Conservation (phyloP, 2,888 invertebrate species). For the Apodemia hepburni region DNA sequence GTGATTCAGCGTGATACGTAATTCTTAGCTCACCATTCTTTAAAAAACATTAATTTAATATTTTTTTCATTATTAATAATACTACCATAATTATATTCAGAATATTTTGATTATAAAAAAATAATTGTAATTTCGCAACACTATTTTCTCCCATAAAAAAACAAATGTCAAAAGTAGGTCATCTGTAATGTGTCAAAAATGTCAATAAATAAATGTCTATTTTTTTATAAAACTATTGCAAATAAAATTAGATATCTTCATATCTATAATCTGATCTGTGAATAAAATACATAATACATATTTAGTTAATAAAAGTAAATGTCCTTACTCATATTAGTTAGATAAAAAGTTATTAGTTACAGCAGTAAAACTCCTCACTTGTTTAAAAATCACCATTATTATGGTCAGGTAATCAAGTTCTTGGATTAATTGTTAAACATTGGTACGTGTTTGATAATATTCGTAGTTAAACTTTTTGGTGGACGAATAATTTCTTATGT, state of each 20-base stretch:
- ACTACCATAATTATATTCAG: no score
- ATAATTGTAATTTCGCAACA: constrained; percentile 6
- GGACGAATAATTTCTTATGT: background rate
- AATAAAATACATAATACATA: no score
- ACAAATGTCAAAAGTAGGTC: constrained; percentile 8
- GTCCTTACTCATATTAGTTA: no score
- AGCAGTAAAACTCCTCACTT: background rate
- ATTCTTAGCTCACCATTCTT: background rate
- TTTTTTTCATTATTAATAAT: background rate
- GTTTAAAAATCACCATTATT: background rate
- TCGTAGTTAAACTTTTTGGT: background rate
- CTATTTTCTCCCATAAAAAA: background rate
- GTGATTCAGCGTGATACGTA: background rate
- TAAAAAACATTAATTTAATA: no score
- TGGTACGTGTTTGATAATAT: background rate
- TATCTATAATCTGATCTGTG: no score
- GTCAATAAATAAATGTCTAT: background rate
- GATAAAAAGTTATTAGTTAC: no score
- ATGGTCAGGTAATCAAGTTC: background rate
- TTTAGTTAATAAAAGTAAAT: no score
- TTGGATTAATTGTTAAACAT: background rate
- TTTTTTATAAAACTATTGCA: background rate
- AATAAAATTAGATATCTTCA: no score
- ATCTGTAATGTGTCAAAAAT: constrained; percentile 4
- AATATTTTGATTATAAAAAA: background rate